A percentile compares a stretch with the other conserved stretches of the same genome.
Conservation (phyloP, 2,888 invertebrate species). For the Yponomeuta cagnagella region DNA sequence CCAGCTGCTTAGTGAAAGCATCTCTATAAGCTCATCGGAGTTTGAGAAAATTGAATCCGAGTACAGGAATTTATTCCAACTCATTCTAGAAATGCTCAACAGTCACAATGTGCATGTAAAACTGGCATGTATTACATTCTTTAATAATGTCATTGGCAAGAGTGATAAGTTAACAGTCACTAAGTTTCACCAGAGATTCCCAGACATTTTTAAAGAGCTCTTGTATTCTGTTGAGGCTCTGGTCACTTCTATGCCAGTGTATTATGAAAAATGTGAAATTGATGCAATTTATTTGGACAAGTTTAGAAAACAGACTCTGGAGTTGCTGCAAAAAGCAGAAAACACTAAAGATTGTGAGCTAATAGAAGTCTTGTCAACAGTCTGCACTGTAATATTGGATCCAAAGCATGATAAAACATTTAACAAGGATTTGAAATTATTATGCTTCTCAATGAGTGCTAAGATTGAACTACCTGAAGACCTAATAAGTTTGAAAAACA, state of each 20-base stretch:
- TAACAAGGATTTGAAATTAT: conserved; percentile 36
- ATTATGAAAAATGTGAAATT: conserved; percentile 51
- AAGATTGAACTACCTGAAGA: conserved; percentile 26
- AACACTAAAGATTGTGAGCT: conserved; percentile 26
- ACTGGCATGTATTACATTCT: conserved; percentile 48
- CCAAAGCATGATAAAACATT: conserved; percentile 37
- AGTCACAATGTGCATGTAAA: conserved; percentile 56
- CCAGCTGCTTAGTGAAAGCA: conserved; percentile 52
- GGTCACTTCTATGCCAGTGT: conserved; percentile 39
- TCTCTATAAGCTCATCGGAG: conserved; percentile 46
- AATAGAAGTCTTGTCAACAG: conserved; percentile 34
- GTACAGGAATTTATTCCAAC: conserved; percentile 34
- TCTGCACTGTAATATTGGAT: conserved; percentile 41
- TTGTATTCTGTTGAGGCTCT: conserved; percentile 41
- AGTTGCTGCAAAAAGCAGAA: conserved; percentile 34
- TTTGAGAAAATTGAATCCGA: conserved; percentile 34
- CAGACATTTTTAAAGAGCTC: conserved; percentile 36
- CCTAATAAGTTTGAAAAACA: not conserved
- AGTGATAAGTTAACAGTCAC: conserved; percentile 39
- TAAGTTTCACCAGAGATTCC: conserved; percentile 40
- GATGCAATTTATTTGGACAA: conserved; percentile 34
- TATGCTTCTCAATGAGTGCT: conserved; percentile 7
- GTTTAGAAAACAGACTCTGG: conserved; percentile 37
- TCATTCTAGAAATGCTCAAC: conserved; percentile 47
- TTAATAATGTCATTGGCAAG: conserved; percentile 45